Percentiles rank a stretch among this genome's conserved stretches.
phyloP scores from a whole-genome alignment of 2,113 vertebrate species.

The Gambusia holbrooki region DNA sequence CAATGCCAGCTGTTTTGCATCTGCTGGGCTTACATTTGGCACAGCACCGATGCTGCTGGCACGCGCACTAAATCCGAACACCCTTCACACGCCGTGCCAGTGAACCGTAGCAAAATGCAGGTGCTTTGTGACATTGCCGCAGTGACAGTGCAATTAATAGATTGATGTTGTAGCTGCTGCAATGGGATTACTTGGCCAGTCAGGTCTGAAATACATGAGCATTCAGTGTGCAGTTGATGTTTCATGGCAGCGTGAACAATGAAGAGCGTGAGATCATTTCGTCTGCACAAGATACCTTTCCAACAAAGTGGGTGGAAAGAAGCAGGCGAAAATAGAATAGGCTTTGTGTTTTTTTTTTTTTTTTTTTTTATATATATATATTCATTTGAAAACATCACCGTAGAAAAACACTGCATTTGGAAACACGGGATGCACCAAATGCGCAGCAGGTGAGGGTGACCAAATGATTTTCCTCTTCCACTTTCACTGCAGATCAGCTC shows the following conservation, averaged over 20 bases:
- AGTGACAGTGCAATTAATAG: slow-evolving; percentile 70
- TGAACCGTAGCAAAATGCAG: slow-evolving; percentile 65
- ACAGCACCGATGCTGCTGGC: slow-evolving; percentile 44
- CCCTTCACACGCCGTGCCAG: slow-evolving; percentile 46
- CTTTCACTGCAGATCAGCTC: too few species aligned
- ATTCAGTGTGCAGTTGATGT: slow-evolving; percentile 31
- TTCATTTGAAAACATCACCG: neutral
- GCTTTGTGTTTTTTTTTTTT: neutral
- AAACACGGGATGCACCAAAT: neutral
- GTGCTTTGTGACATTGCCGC: slow-evolving; percentile 66
- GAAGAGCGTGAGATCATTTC: slow-evolving; percentile 15
- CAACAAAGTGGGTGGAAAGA: neutral
- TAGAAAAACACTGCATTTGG: neutral
- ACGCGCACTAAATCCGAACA: slow-evolving; percentile 65
- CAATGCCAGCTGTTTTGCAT: slow-evolving; percentile 75
- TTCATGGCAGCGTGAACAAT: slow-evolving; percentile 45
- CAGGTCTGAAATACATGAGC: slow-evolving; percentile 60
- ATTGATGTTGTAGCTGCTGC: slow-evolving; percentile 61
- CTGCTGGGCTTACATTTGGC: slow-evolving; percentile 69
- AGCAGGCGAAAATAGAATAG: neutral
- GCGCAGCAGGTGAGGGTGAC: too few species aligned
- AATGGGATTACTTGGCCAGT: slow-evolving; percentile 63
- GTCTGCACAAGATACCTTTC: neutral
- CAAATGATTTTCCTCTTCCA: too few species aligned
- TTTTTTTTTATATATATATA: neutral